These are phyloP conservation scores for Pogonophryne albipinna DNA, from an alignment of 2,797 vertebrate species.

Conservation along the genomic window DNA sequence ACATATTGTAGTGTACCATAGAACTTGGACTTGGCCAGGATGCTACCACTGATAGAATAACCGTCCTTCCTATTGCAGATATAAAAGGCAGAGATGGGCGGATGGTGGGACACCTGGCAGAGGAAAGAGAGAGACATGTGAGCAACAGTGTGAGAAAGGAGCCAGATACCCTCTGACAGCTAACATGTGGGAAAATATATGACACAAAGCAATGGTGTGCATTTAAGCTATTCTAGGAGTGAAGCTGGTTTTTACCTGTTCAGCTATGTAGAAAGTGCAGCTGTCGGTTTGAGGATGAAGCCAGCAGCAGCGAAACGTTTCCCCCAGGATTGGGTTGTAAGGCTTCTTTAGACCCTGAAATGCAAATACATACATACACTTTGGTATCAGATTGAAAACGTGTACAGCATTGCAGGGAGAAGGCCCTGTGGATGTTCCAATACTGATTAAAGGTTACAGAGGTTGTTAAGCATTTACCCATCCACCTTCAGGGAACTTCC, in stretches of 20 bases:
- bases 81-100: conserved; percentile 96
- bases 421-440: neutral
- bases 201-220: neutral
- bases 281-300: conserved; percentile 93
- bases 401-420: neutral
- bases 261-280: conserved; percentile 96
- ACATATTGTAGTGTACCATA: conserved; percentile 85
- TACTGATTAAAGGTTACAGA: conserved; percentile 1
- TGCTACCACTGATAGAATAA: conserved; percentile 93
- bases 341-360: conserved; percentile 97
- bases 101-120: conserved; percentile 95
- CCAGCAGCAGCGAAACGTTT: conserved; percentile 98
- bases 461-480: neutral
- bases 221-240: neutral
- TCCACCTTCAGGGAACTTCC: neutral
- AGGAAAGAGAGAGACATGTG: conserved; percentile 20
- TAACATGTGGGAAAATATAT: conserved; percentile 7
- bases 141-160: conserved; percentile 13
- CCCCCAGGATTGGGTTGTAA: conserved; percentile 96
- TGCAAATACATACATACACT: conserved; percentile 12
- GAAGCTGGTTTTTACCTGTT: conserved; percentile 86
- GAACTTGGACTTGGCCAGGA: conserved; percentile 96
- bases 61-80: conserved; percentile 97
- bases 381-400: conserved; percentile 4
- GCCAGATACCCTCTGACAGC: neutral